Evolutionary conservation across 2,797 vertebrate genomes (phyloP).

Genomic region (Psittacula echo): DNA sequence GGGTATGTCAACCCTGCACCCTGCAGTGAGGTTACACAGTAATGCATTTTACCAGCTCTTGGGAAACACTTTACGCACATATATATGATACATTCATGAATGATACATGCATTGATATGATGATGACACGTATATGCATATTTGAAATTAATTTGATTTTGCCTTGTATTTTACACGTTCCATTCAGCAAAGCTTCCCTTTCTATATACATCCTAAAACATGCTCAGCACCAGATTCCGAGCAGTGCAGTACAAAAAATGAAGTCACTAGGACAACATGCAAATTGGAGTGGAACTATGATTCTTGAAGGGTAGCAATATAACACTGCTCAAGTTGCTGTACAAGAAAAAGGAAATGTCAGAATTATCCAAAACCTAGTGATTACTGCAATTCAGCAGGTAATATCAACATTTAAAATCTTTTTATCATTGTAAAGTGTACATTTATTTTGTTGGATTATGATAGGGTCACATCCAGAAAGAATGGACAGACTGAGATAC

Average conservation of each 20-base stretch:
- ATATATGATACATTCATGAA: not conserved
- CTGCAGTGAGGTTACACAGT: not conserved
- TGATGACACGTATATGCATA: not conserved
- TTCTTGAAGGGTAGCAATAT: not conserved
- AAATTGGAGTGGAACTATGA: not conserved
- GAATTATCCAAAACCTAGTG: not conserved
- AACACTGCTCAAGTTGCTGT: not conserved
- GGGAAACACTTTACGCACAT: not conserved
- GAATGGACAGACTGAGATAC: not conserved
- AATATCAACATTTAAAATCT: not conserved
- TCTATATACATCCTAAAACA: constrained; percentile 1
- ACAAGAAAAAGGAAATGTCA: not conserved
- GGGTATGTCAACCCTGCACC: not conserved
- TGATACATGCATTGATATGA: not conserved
- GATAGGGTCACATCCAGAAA: not conserved
- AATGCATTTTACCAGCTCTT: not conserved
- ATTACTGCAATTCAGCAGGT: constrained; percentile 15
- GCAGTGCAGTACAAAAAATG: not conserved
- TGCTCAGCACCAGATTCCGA: not conserved
- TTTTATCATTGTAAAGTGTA: constrained; percentile 21
- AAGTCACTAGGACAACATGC: not conserved
- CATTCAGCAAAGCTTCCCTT: not conserved
- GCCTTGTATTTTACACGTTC: not conserved
- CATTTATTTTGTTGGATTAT: not conserved
- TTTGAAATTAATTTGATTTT: not conserved